Percentiles rank a stretch among this genome's conserved stretches.
phyloP scores from a whole-genome alignment of 2,113 vertebrate genomes.

The Bufo bufo region DNA sequence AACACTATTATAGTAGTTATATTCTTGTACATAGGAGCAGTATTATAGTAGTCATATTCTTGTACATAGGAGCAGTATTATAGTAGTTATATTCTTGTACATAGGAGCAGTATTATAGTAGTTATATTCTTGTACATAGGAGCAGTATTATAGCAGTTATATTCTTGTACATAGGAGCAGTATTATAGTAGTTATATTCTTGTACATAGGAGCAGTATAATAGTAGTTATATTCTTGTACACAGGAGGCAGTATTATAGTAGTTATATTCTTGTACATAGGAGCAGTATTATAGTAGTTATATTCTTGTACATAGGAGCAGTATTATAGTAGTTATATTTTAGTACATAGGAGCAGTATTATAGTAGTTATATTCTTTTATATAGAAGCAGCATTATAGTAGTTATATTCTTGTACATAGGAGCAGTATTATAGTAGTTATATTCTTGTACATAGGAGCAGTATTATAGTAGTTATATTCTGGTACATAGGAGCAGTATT shows the following conservation, averaged over 20 bases:
- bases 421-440: not conserved
- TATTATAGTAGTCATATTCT: not conserved
- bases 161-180: no score
- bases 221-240: no score
- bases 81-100: no score
- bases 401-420: no score
- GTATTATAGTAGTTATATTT: constrained; percentile 11
- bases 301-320: not conserved
- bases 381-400: not conserved
- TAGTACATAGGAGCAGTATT: not conserved
- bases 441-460: not conserved
- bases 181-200: no score
- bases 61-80: not conserved
- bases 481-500: not conserved
- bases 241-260: no score
- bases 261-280: not conserved
- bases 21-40: not conserved
- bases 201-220: no score
- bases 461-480: no score
- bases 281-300: not conserved
- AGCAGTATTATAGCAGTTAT: not conserved
- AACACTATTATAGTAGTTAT: not conserved
- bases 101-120: not conserved
- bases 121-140: not conserved
- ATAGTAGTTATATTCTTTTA: not conserved